Conservation (phyloP, 2,797 vertebrate species). For the Bradypus variegatus region DNA sequence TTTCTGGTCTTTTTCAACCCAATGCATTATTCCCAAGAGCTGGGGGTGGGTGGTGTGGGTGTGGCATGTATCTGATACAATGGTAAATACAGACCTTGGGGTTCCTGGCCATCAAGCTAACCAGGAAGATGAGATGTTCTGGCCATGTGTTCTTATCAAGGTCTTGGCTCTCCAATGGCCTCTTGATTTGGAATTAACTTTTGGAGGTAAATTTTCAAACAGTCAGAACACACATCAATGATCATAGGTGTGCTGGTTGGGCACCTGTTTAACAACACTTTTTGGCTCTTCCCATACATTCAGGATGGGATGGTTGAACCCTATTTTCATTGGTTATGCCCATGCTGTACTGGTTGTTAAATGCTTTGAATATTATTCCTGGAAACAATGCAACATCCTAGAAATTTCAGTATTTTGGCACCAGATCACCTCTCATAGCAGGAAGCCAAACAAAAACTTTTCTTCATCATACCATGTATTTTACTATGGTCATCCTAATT, state of each 20-base stretch:
- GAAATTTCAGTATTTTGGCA: background rate
- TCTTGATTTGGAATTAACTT: constrained; percentile 20
- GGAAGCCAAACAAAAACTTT: background rate
- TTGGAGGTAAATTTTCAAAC: background rate
- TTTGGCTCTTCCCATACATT: background rate
- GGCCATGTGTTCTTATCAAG: background rate
- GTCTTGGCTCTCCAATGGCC: background rate
- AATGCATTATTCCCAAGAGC: background rate
- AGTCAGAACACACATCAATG: background rate
- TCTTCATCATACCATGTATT: background rate
- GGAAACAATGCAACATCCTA: background rate
- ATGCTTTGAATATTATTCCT: background rate
- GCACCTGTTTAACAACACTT: background rate
- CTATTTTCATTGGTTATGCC: background rate
- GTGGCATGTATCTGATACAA: background rate
- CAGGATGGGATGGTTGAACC: background rate
- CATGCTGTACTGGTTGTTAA: background rate
- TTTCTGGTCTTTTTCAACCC: constrained; percentile 14
- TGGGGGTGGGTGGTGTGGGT: background rate
- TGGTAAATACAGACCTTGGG: background rate
- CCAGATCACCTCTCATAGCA: background rate
- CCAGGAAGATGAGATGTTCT: background rate
- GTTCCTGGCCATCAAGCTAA: background rate
- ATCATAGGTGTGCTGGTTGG: background rate
- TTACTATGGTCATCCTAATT: background rate